Conservation (phyloP, 2,113 vertebrate genomes). For the Perca fluviatilis region DNA sequence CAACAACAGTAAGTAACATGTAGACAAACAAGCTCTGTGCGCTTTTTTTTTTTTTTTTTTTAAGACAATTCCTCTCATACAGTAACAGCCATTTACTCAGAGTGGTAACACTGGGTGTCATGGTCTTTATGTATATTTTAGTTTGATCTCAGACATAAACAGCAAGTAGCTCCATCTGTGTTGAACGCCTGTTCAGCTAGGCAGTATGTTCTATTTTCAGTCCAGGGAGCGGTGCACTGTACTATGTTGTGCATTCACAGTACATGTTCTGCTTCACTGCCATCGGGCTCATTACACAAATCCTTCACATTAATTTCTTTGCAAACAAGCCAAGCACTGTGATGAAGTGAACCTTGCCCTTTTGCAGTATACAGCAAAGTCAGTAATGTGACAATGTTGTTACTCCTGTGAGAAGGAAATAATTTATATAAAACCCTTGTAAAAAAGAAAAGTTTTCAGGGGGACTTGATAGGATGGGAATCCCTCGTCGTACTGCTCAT, state of each 20-base stretch:
- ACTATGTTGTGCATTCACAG: conserved; percentile 58
- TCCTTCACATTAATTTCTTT: conserved; percentile 29
- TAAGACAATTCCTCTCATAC: conserved; percentile 10
- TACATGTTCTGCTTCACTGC: conserved; percentile 60
- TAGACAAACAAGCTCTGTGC: conserved; percentile 11
- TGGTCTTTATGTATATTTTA: conserved; percentile 65
- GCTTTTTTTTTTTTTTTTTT: conserved; percentile 33
- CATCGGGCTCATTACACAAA: conserved; percentile 64
- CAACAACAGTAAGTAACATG: conserved; percentile 8
- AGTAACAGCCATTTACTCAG: conserved; percentile 15
- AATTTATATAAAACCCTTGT: background rate
- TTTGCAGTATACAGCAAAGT: conserved; percentile 18
- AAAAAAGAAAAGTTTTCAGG: background rate
- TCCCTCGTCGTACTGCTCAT: conserved; percentile 48
- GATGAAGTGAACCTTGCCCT: conserved; percentile 56
- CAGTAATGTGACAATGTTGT: conserved; percentile 12
- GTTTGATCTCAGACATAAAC: conserved; percentile 54
- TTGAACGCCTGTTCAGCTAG: conserved; percentile 38
- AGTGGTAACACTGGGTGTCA: conserved; percentile 5
- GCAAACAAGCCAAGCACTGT: conserved; percentile 54
- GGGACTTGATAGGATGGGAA: conserved; percentile 48
- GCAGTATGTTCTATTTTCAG: conserved; percentile 65
- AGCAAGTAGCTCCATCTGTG: conserved; percentile 61
- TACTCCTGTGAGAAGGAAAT: conserved; percentile 11
- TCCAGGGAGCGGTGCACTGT: conserved; percentile 27